phyloP scores from a whole-genome alignment of 2,888 invertebrate genomes.

The Harmothoe impar region DNA sequence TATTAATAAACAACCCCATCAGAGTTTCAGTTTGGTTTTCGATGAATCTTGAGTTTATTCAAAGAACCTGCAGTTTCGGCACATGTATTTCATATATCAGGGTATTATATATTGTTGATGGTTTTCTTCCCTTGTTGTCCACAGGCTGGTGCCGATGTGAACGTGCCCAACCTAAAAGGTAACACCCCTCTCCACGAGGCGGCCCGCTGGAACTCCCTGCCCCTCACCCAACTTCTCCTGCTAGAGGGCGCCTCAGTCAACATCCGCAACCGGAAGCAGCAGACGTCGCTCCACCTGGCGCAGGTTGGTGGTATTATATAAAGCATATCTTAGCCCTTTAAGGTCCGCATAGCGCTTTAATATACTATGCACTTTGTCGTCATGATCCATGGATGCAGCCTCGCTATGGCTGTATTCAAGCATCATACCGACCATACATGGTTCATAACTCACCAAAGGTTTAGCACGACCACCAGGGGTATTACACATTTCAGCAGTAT shows the following conservation, averaged over 20 bases:
- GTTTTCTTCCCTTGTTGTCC: not conserved
- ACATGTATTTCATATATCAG: too few relatives aligned
- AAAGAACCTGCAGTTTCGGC: too few relatives aligned
- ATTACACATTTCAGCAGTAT: too few relatives aligned
- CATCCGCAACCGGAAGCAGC: conserved; percentile 72
- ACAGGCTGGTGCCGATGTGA: conserved; percentile 73
- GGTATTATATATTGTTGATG: too few relatives aligned
- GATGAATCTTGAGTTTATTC: too few relatives aligned
- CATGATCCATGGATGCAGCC: too few relatives aligned
- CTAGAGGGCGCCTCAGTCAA: conserved; percentile 73
- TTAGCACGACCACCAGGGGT: too few relatives aligned
- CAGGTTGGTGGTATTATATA: conserved; percentile 48
- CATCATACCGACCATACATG: not conserved
- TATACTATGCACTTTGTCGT: too few relatives aligned
- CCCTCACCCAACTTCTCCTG: conserved; percentile 73
- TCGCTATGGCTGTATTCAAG: too few relatives aligned
- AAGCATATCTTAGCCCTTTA: not conserved
- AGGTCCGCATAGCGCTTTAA: not conserved
- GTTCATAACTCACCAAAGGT: too few relatives aligned
- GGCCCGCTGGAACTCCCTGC: conserved; percentile 69
- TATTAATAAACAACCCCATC: too few relatives aligned
- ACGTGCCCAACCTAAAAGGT: conserved; percentile 74
- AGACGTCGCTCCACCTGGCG: conserved; percentile 71
- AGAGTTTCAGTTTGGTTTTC: too few relatives aligned
- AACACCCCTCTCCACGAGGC: conserved; percentile 79